Evolutionary conservation across 2,888 invertebrate genomes (phyloP), one percentile per base, ranked within the genome.

Genomic region (Nowickia ferox): DNA sequence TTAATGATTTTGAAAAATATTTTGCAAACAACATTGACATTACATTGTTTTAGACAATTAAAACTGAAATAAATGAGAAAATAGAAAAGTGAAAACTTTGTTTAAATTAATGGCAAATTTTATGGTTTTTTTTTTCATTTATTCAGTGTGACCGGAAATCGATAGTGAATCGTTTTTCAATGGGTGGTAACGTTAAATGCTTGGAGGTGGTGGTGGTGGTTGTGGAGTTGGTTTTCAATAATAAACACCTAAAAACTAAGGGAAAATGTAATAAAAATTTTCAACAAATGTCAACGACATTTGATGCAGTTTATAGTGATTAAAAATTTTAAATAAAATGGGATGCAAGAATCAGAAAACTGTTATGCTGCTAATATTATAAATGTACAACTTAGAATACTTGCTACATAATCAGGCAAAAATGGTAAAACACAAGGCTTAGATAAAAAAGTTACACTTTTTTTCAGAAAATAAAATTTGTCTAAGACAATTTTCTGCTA

Each of bases 21-120:
- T 78, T 71, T 13, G 71, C 71, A 71, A 61, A 79, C 78, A 44
- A 61, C 59, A 71, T 13, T 63, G 48, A 53, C 30, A n/a, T 13
- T n/a, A 63, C 44, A 53, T 61, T 69, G 42, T 44, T 79, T 71
- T 51, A 11, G 38, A 44, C 68, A 51, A 69, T 69, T 78, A 15
- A 42, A 42, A 51, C 13, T 40, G 42, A n/a, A 61, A 51, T 77
- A 17, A 77, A 48, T 77, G 38, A 30, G n/a, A 30, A 30, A 9
- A 17, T n/a, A 55, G 17, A 53, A 79, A 55, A 77, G 22, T 48
- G 51, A 30, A 78, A 72, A 55, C 19, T 46, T 79, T 46, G 22
- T 69, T 78, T 9, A 42, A 61, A 53, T 42, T 68, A 51, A 77
- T 48, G 40, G 38, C 57, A 68, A n/a, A 68, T 78, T 78, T 78